These are phyloP conservation scores for Melikaiella ostensackeni DNA, from an alignment of 2,888 invertebrate genomes.

Conservation along the genomic window DNA sequence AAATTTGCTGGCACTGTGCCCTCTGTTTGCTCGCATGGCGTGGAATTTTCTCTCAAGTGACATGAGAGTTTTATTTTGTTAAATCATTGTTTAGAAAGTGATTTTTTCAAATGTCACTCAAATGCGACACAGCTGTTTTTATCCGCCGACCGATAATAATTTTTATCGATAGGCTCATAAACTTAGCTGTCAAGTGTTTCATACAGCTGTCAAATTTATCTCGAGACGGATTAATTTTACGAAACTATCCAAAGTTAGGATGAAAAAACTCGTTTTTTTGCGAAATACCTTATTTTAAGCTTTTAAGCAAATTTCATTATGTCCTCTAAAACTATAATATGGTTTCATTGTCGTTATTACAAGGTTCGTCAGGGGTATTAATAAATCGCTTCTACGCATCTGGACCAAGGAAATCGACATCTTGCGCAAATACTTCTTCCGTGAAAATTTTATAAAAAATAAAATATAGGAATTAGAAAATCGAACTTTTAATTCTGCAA, in stretches of 20 bases:
- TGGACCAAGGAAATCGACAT: not conserved
- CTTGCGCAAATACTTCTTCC: not conserved
- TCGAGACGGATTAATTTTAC: too few species aligned
- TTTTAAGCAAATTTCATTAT: not conserved
- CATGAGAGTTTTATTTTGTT: not conserved
- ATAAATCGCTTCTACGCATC: not conserved
- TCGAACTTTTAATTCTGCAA: too few species aligned
- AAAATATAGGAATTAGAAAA: not conserved
- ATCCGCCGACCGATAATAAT: too few species aligned
- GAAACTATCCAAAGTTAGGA: too few species aligned
- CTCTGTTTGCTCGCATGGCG: not conserved
- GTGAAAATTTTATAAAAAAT: not conserved
- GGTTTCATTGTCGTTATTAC: not conserved
- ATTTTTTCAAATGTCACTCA: not conserved
- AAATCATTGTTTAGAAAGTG: not conserved
- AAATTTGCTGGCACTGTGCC: slow-evolving; percentile 28
- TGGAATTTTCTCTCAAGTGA: not conserved
- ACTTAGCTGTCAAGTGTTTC: too few species aligned
- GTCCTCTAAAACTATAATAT: not conserved
- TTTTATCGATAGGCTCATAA: too few species aligned
- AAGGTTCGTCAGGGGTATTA: not conserved
- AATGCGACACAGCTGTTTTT: too few species aligned
- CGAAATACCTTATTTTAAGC: not conserved
- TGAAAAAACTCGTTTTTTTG: too few species aligned
- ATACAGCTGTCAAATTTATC: not conserved